A percentile compares a stretch with the other conserved stretches of the same genome.
Evolutionary conservation across 2,888 invertebrate species (phyloP).

Genomic region (Eupeodes latifasciatus): DNA sequence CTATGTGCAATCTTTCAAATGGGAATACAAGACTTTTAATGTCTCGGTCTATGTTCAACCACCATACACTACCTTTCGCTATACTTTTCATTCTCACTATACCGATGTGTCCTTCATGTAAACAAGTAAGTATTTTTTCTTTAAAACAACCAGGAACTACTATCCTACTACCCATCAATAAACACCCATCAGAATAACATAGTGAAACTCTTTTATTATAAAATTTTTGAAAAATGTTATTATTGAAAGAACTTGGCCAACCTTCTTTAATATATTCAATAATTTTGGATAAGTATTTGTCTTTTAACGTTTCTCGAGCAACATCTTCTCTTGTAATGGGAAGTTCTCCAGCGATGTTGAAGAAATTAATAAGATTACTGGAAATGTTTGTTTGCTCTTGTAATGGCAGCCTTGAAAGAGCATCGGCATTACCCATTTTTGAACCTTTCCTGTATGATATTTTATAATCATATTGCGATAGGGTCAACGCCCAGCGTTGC

Average conservation of each 20-base stretch:
- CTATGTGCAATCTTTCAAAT: constrained; percentile 28
- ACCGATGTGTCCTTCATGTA: constrained; percentile 78
- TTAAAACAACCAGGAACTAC: constrained; percentile 67
- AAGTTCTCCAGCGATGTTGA: constrained; percentile 26
- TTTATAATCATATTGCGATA: constrained; percentile 2
- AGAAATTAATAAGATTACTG: constrained; percentile 31
- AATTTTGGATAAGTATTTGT: constrained; percentile 21
- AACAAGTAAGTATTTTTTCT: constrained; percentile 66
- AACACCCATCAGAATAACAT: constrained; percentile 27
- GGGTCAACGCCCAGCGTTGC: neutral
- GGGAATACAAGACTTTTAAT: constrained; percentile 75
- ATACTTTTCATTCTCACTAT: constrained; percentile 79
- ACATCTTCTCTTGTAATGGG: constrained; percentile 27
- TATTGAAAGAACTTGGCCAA: constrained; percentile 54
- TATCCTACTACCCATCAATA: constrained; percentile 60
- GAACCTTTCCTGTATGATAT: neutral
- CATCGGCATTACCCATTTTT: neutral
- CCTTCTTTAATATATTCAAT: constrained; percentile 36
- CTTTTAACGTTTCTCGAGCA: constrained; percentile 21
- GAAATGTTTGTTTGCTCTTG: constrained; percentile 6
- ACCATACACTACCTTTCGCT: constrained; percentile 78
- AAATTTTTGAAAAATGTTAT: neutral
- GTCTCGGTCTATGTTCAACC: constrained; percentile 78
- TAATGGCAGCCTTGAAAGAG: neutral
- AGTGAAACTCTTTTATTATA: neutral